Percentiles rank a stretch among this genome's conserved stretches.
Conservation (phyloP, 2,797 vertebrate species). For the Bradypodion ventrale region DNA sequence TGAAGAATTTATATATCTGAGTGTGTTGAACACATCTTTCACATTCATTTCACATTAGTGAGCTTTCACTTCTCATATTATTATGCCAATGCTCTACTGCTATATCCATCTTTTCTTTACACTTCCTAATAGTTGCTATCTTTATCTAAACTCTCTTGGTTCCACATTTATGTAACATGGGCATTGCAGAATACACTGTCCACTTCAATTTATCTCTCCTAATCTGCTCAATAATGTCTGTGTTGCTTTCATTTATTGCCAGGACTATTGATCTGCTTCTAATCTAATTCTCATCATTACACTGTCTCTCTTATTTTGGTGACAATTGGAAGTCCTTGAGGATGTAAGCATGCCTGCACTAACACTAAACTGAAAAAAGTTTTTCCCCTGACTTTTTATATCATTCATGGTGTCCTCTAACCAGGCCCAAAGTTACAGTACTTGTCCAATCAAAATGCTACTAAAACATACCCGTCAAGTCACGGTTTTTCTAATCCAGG, state of each 20-base stretch:
- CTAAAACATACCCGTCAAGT: no score
- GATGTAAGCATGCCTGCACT: constrained; percentile 58
- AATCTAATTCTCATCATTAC: constrained; percentile 71
- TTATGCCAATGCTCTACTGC: not conserved
- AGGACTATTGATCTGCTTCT: constrained; percentile 72
- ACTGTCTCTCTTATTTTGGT: constrained; percentile 61
- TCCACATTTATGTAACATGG: constrained; percentile 47
- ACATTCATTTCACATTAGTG: not conserved
- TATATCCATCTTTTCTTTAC: constrained; percentile 17
- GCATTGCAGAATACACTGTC: constrained; percentile 64
- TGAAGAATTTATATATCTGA: not conserved
- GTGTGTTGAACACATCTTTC: not conserved
- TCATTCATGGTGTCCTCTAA: constrained; percentile 36
- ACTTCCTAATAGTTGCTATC: constrained; percentile 48
- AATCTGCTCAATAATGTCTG: constrained; percentile 72
- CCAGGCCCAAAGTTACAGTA: not conserved
- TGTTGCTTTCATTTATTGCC: constrained; percentile 74
- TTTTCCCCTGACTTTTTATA: constrained; percentile 43
- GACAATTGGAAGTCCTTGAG: constrained; percentile 71
- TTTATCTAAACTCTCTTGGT: constrained; percentile 52
- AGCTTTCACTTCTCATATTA: not conserved
- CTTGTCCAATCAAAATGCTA: not conserved
- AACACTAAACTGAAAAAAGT: constrained; percentile 26
- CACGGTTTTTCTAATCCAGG: no score
- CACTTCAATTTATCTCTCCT: constrained; percentile 70